phyloP scores from a whole-genome alignment of 1,140 invertebrate species.

The Cotesia glomerata region DNA sequence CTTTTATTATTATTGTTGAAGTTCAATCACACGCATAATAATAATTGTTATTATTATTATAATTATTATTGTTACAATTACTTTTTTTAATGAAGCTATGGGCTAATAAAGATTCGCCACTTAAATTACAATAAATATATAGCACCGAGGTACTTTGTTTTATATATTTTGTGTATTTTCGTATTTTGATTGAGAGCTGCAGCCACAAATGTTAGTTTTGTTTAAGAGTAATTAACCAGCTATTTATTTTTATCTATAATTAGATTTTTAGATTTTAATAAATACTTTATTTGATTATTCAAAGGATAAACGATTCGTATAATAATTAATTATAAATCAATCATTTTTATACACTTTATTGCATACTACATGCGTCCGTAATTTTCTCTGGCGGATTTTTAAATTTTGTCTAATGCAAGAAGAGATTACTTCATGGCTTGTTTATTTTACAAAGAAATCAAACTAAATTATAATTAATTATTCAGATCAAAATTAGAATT shows the following conservation, averaged over 20 bases:
- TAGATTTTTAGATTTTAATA: no score
- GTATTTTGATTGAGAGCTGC: constrained; percentile 45
- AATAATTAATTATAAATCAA: constrained; percentile 40
- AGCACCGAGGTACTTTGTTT: constrained; percentile 13
- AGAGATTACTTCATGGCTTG: no score
- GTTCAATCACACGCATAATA: background rate
- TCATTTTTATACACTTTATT: constrained; percentile 49
- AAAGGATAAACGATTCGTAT: background rate
- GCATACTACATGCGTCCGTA: constrained; percentile 48
- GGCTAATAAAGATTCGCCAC: background rate
- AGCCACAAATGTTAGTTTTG: constrained; percentile 31
- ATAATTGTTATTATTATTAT: background rate
- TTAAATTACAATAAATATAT: constrained; percentile 16
- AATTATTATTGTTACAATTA: background rate
- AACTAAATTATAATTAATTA: no score
- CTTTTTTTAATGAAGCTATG: background rate
- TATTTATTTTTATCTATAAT: constrained; percentile 1
- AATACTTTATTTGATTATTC: background rate
- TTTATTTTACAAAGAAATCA: no score
- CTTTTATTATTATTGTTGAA: constrained; percentile 4
- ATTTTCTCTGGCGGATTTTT: no score
- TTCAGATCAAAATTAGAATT: no score
- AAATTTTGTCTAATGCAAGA: no score
- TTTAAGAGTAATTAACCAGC: constrained; percentile 24
- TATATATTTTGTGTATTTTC: constrained; percentile 3